Evolutionary conservation across 1,140 invertebrate genomes (phyloP), one percentile per base, ranked within the genome.

Genomic region (Heliothis virescens): DNA sequence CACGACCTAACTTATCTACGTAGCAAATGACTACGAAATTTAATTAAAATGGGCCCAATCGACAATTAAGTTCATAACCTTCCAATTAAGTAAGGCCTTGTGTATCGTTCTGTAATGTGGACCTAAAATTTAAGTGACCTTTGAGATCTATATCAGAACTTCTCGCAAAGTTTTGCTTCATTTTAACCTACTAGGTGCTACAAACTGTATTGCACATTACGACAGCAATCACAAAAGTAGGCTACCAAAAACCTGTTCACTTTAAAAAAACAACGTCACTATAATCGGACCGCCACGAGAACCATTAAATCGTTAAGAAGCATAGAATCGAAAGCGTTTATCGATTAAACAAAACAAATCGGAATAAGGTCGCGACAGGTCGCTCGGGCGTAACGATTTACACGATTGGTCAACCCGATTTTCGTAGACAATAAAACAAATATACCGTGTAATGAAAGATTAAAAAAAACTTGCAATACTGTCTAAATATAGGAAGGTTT

Each of bases 351-450:
- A 77, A 65, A 65, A 48, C 34, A 47, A 77, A 77, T 55, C 18
- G 26, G 62, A 77, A 77, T 65, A 77, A 77, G 74, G 74, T 65
- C 74, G 74, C 60, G 60, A 65, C 50, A 77, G 74, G 74, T 77
- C 74, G 74, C n/a, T 77, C 72, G 13, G 18, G 26, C 50, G 74
- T 77, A 50, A 77, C 74, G 62, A 55, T 48, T 52, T 11, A 59
- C 50, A 15, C 47, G 60, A 76, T 76, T 77, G 10, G 74, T 65
- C 26, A 77, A 65, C 50, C 10, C 18, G 59, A 62, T 47, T 47
- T 75, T 21, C 18, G n/a, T 48, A 47, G 57, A 16, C 41, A 47
- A 48, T 50, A 57, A 5, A 29, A 48, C n/a, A 21, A 5, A 26
- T 21, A 48, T 12, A 29, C 48, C 3, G 16, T 71, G 18, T 52